Percentiles rank a stretch among this genome's conserved stretches.
These are phyloP conservation scores for Listronotus bonariensis DNA, from an alignment of 1,140 invertebrate genomes.

Conservation along the genomic window DNA sequence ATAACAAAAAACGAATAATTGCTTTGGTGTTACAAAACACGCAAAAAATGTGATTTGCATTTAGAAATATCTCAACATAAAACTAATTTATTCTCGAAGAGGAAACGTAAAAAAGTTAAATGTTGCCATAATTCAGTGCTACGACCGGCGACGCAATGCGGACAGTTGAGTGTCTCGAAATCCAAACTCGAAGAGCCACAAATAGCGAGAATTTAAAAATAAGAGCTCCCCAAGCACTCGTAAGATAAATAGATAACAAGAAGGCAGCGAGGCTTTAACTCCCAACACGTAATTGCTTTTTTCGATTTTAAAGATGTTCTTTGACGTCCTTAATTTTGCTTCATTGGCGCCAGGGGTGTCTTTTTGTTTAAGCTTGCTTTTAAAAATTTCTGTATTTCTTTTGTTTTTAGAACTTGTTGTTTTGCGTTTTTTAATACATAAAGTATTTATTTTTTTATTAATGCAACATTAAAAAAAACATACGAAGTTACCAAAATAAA, in stretches of 20 bases:
- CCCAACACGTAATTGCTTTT: conserved; percentile 25
- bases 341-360: conserved; percentile 20
- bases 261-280: conserved; percentile 13
- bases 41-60: conserved; percentile 32
- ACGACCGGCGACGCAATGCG: conserved; percentile 23
- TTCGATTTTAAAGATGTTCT: conserved; percentile 37
- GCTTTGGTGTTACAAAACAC: conserved; percentile 21
- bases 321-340: conserved; percentile 22
- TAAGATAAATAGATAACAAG: conserved; percentile 40
- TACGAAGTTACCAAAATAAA: too few species aligned
- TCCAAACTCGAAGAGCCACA: conserved; percentile 25
- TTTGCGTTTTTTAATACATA: too few species aligned
- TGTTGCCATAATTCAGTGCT: conserved; percentile 23
- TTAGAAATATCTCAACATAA: conserved; percentile 29
- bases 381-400: too few species aligned
- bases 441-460: too few species aligned
- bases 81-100: conserved; percentile 34
- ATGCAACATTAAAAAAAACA: too few species aligned
- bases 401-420: too few species aligned
- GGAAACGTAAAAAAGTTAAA: conserved; percentile 31
- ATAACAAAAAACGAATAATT: conserved; percentile 27
- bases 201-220: conserved; percentile 29
- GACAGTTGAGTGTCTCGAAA: conserved; percentile 7
- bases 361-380: conserved; percentile 1
- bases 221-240: conserved; percentile 19